These are phyloP conservation scores for Erythrocercus mccallii DNA, from an alignment of 2,113 vertebrate species.

Conservation along the genomic window DNA sequence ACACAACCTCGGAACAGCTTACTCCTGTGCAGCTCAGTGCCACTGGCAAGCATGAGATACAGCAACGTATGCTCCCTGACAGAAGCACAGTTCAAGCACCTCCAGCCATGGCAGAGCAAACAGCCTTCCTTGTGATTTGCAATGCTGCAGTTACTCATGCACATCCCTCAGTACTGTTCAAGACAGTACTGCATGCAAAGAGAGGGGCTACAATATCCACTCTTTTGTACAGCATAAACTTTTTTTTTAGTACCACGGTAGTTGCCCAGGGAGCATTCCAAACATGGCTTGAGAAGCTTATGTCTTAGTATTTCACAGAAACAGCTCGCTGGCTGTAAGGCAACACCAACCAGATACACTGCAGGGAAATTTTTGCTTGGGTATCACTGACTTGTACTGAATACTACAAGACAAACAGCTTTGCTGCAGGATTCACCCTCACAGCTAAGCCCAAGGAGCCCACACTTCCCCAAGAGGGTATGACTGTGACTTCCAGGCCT, in stretches of 20 bases:
- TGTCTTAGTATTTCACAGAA: neutral
- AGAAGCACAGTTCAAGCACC: neutral
- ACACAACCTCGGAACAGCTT: neutral
- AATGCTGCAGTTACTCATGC: accelerated
- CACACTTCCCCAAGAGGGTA: neutral
- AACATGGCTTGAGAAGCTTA: neutral
- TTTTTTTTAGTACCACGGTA: neutral
- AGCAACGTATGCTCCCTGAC: accelerated
- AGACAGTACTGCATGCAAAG: neutral
- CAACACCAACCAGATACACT: neutral
- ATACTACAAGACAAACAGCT: neutral
- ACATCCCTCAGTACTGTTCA: neutral
- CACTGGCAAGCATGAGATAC: accelerated
- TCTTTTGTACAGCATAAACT: neutral
- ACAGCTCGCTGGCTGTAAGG: neutral
- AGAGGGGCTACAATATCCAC: neutral
- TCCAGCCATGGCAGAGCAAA: neutral
- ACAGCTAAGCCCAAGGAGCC: neutral
- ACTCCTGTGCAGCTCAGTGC: neutral
- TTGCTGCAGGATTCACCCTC: accelerated
- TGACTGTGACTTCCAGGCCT: neutral
- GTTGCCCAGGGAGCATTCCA: neutral
- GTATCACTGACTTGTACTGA: neutral
- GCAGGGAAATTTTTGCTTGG: neutral
- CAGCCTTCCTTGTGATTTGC: neutral